A percentile compares a stretch with the other conserved stretches of the same genome.
These are phyloP conservation scores for Aphaenogaster floridana DNA, from an alignment of 1,140 invertebrate genomes.

Conservation along the genomic window DNA sequence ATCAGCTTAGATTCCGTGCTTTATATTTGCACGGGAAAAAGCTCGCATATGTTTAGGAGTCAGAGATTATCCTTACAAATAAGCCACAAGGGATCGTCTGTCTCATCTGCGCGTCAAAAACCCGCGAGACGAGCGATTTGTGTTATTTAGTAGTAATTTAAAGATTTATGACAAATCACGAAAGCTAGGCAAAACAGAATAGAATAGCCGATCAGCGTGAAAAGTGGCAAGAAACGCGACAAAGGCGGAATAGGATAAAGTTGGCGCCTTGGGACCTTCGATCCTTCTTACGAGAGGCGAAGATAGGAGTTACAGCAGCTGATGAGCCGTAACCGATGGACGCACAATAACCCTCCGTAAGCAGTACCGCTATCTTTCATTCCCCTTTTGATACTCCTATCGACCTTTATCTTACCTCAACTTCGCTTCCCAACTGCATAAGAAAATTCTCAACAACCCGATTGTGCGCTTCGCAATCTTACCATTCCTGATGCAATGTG, in stretches of 20 bases:
- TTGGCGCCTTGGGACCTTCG: conserved; percentile 78
- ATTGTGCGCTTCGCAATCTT: conserved; percentile 35
- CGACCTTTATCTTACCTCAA: conserved; percentile 67
- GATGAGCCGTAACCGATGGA: conserved; percentile 85
- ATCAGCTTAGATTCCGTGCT: not conserved
- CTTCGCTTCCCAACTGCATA: conserved; percentile 24
- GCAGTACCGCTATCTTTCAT: conserved; percentile 84
- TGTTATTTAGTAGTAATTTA: conserved; percentile 82
- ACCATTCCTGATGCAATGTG: conserved; percentile 39
- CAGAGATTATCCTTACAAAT: conserved; percentile 71
- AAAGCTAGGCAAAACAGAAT: conserved; percentile 42
- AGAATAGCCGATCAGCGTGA: conserved; percentile 31
- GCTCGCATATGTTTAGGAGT: not conserved
- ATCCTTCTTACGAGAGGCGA: conserved; percentile 64
- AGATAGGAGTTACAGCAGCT: conserved; percentile 79
- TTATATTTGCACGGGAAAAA: not conserved
- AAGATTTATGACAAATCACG: conserved; percentile 74
- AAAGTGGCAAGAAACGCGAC: conserved; percentile 58
- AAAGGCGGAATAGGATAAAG: conserved; percentile 78
- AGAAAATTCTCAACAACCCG: conserved; percentile 42
- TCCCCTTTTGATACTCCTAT: conserved; percentile 68
- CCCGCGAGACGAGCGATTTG: conserved; percentile 77
- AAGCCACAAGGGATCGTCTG: conserved; percentile 69
- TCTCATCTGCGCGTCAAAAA: conserved; percentile 65
- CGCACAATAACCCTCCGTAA: conserved; percentile 84